These are phyloP conservation scores for Morpho deidamia DNA, from an alignment of 2,888 invertebrate species.

Conservation along the genomic window DNA sequence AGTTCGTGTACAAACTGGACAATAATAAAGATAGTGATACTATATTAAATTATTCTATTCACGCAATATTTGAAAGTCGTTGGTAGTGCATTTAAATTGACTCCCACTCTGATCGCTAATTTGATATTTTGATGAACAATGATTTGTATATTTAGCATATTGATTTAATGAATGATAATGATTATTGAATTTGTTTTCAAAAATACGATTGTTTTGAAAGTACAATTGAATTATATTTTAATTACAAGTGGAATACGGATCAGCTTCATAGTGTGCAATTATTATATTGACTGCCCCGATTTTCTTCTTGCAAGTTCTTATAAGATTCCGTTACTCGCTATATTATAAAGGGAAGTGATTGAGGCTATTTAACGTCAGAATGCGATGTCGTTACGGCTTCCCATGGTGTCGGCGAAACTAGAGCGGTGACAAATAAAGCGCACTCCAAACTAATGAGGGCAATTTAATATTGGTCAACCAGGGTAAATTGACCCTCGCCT, in stretches of 20 bases:
- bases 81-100: slow-evolving; percentile 32
- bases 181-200: no score
- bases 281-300: not conserved
- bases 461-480: slow-evolving; percentile 52
- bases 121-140: no score
- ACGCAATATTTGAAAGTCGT: slow-evolving; percentile 73
- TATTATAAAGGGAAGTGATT: slow-evolving; percentile 33
- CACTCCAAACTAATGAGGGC: slow-evolving; percentile 48
- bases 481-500: slow-evolving; percentile 35
- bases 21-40: slow-evolving; percentile 27
- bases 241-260: no score
- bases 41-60: slow-evolving; percentile 52
- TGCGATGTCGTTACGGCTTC: slow-evolving; percentile 53
- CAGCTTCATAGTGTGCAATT: not conserved
- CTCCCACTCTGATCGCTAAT: slow-evolving; percentile 21
- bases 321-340: slow-evolving; percentile 2
- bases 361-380: slow-evolving; percentile 39
- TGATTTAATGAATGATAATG: not conserved
- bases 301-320: not conserved
- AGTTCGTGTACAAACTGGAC: slow-evolving; percentile 5
- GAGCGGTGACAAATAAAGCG: slow-evolving; percentile 63
- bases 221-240: no score
- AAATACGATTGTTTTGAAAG: no score
- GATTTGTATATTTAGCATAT: not conserved
- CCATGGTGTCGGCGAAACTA: slow-evolving; percentile 57